Conservation (phyloP, 2,113 vertebrate genomes). For the Labeo catla region DNA sequence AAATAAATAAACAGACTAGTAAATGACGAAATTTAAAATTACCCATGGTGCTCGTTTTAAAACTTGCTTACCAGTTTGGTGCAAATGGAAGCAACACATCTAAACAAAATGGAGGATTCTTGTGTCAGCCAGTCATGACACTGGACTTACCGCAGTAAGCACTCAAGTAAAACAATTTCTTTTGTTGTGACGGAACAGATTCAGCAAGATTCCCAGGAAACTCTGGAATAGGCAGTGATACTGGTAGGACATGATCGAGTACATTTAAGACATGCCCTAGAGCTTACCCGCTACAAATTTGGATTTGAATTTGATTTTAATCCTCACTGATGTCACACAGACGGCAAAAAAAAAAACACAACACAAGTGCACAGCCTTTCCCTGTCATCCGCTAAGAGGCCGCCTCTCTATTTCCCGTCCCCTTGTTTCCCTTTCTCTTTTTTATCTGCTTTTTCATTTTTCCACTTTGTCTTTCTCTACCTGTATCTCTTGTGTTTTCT, state of each 20-base stretch:
- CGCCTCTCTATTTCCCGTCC: slow-evolving; percentile 39
- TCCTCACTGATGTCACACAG: background rate
- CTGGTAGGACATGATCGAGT: background rate
- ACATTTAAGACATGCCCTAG: background rate
- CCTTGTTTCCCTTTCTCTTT: slow-evolving; percentile 52
- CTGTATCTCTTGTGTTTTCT: slow-evolving; percentile 39
- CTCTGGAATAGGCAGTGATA: background rate
- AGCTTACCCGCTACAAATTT: background rate
- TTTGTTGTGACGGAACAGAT: background rate
- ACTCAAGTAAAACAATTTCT: background rate
- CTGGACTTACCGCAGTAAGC: background rate
- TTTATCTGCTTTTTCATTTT: slow-evolving; percentile 21
- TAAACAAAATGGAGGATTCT: background rate
- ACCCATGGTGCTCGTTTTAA: background rate
- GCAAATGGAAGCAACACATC: background rate
- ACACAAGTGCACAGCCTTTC: background rate
- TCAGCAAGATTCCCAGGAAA: background rate
- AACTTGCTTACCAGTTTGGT: background rate
- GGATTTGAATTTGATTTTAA: slow-evolving; percentile 5
- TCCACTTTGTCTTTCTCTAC: slow-evolving; percentile 60
- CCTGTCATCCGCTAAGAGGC: background rate
- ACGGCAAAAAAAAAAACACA: background rate
- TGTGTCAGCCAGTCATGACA: background rate
- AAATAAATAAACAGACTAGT: background rate
- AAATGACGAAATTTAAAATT: background rate